phyloP scores from a whole-genome alignment of 2,797 vertebrate genomes.

The Poecile montanus region DNA sequence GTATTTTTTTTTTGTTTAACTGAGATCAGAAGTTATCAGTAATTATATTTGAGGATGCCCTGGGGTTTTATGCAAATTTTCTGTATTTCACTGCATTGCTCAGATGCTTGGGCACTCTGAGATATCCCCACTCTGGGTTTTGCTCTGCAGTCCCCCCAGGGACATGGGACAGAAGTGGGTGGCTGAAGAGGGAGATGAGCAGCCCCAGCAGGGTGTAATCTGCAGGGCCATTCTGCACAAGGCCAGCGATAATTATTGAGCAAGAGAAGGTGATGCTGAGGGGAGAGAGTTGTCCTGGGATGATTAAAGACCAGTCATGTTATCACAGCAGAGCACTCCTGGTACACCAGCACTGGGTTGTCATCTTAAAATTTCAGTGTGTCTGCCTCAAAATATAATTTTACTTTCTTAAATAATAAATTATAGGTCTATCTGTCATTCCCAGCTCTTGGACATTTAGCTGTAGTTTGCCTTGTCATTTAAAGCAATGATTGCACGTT shows the following conservation, averaged over 20 bases:
- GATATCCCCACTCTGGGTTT: background rate
- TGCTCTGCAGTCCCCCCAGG: background rate
- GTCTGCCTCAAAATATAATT: background rate
- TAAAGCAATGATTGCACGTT: background rate
- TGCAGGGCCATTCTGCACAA: background rate
- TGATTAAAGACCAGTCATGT: slow-evolving; percentile 9
- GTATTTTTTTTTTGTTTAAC: background rate
- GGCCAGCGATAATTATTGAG: slow-evolving; percentile 2
- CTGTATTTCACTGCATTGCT: background rate
- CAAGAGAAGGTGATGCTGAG: background rate
- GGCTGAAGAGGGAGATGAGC: background rate
- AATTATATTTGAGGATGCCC: background rate
- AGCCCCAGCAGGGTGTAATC: background rate
- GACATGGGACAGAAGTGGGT: background rate
- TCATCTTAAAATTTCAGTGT: background rate
- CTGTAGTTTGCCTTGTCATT: background rate
- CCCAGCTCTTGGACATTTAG: background rate
- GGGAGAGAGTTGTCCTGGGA: background rate
- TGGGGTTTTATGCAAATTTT: background rate
- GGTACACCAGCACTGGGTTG: background rate
- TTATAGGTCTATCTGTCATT: background rate
- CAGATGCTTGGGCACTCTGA: background rate
- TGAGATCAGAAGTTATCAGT: background rate
- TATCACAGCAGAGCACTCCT: slow-evolving; percentile 54
- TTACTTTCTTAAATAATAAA: background rate